phyloP scores from a whole-genome alignment of 1,140 invertebrate species.

The Scaptomyza graminum region DNA sequence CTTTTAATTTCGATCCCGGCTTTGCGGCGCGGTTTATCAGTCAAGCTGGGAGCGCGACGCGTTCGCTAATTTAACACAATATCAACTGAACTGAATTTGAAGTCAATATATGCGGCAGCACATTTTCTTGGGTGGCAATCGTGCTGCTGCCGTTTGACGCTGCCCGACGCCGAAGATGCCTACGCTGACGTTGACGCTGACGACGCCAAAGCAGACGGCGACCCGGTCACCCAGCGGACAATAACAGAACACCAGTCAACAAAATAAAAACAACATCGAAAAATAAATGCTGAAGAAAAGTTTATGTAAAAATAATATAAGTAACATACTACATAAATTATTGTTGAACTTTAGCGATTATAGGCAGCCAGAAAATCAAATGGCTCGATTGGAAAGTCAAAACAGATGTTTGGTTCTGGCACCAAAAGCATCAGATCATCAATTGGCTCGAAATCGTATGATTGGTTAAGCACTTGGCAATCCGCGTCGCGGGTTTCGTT shows the following conservation, averaged over 20 bases:
- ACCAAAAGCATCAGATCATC: too few species aligned
- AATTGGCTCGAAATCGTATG: too few species aligned
- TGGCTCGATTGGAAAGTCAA: too few species aligned
- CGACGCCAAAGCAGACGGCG: conserved; percentile 33
- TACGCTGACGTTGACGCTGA: conserved; percentile 35
- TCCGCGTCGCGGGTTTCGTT: too few species aligned
- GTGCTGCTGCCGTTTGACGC: conserved; percentile 25
- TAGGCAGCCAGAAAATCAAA: too few species aligned
- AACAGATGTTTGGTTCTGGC: too few species aligned
- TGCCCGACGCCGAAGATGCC: too few species aligned
- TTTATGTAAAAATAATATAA: too few species aligned
- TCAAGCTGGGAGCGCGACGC: conserved; percentile 63
- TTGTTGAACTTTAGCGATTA: too few species aligned
- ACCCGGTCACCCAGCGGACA: conserved; percentile 48
- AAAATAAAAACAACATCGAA: conserved; percentile 2
- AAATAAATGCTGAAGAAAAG: too few species aligned
- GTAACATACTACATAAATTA: too few species aligned
- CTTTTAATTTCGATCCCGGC: neutral
- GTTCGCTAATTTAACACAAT: conserved; percentile 81
- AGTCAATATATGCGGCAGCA: conserved; percentile 74
- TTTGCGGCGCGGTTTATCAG: conserved; percentile 4
- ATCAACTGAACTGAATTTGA: conserved; percentile 82
- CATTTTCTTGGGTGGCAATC: conserved; percentile 74
- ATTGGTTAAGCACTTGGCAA: too few species aligned
- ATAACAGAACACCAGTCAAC: conserved; percentile 44